These are phyloP conservation scores for Achlya flavicornis DNA, from an alignment of 2,888 invertebrate species.

Conservation along the genomic window DNA sequence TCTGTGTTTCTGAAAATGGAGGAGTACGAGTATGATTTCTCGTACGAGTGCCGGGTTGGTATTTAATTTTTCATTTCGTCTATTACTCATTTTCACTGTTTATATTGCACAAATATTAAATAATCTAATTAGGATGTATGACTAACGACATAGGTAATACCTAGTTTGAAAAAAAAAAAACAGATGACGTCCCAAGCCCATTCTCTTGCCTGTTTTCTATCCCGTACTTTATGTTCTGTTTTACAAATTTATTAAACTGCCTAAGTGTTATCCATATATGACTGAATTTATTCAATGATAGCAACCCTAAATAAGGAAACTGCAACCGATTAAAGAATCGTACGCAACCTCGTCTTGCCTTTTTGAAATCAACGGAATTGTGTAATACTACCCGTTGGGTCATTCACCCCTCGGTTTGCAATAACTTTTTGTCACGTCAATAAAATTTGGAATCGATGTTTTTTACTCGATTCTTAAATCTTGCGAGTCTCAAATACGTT, in stretches of 20 bases:
- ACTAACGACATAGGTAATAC: too few species aligned
- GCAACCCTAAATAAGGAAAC: not conserved
- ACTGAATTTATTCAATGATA: not conserved
- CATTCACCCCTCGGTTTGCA: slow-evolving; percentile 19
- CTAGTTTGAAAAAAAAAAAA: too few species aligned
- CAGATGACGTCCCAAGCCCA: too few species aligned
- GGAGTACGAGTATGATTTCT: slow-evolving; percentile 86
- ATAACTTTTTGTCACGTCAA: slow-evolving; percentile 19
- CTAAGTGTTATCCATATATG: not conserved
- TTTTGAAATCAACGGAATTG: slow-evolving; percentile 3
- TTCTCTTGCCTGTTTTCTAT: not conserved
- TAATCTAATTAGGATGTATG: too few species aligned
- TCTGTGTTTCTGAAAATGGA: slow-evolving; percentile 64
- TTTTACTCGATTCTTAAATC: not conserved
- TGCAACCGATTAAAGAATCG: not conserved
- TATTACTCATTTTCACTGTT: not conserved
- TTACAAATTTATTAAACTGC: not conserved
- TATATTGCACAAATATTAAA: not conserved
- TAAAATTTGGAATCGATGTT: slow-evolving; percentile 15
- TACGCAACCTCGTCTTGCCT: not conserved
- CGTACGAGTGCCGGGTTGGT: slow-evolving; percentile 87
- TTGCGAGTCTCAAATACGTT: not conserved
- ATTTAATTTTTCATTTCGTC: slow-evolving; percentile 32
- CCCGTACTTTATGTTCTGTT: not conserved
- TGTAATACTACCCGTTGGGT: slow-evolving; percentile 17